A percentile compares a stretch with the other conserved stretches of the same genome.
These are phyloP conservation scores for Brachypodius melanocephalos DNA, from an alignment of 2,113 vertebrate species.

Conservation along the genomic window DNA sequence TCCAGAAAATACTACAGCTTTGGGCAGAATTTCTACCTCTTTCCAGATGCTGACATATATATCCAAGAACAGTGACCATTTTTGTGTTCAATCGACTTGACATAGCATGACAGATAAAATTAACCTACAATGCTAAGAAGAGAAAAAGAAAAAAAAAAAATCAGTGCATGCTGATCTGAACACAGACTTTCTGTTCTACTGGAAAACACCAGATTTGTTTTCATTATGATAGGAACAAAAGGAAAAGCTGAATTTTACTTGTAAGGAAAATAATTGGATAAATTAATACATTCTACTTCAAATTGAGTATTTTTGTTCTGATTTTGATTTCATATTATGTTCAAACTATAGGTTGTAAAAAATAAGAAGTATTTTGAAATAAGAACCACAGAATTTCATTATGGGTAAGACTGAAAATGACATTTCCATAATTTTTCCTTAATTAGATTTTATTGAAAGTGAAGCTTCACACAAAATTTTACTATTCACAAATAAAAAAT, in stretches of 20 bases:
- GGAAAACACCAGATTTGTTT: constrained; percentile 6
- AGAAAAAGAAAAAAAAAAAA: not conserved
- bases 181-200: not conserved
- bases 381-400: not conserved
- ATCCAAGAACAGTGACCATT: not conserved
- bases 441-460: not conserved
- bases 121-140: not conserved
- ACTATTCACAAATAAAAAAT: not conserved
- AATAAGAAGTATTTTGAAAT: not conserved
- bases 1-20: not conserved
- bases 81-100: not conserved
- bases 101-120: not conserved
- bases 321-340: not conserved
- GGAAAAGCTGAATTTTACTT: not conserved
- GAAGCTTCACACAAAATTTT: not conserved
- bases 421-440: not conserved
- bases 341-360: not conserved
- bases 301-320: not conserved
- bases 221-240: not conserved
- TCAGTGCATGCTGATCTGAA: not conserved
- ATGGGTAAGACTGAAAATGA: not conserved
- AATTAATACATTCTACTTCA: not conserved
- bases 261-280: not conserved
- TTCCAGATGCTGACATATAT: not conserved
- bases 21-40: not conserved